Evolutionary conservation across 2,797 vertebrate species (phyloP).

Genomic region (Petrocephalus sullivani): DNA sequence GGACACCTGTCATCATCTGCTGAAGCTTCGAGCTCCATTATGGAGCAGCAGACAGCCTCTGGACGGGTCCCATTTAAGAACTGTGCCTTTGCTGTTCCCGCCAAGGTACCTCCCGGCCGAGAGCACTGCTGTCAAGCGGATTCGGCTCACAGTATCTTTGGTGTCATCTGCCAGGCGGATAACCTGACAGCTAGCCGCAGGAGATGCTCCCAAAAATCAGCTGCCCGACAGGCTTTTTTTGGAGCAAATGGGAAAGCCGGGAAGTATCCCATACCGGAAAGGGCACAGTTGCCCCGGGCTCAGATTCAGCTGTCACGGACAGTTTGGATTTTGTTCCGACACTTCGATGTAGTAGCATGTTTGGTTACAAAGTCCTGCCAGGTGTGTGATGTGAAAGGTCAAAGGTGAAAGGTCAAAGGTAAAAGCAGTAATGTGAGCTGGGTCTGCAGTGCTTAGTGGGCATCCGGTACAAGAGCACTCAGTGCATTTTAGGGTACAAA

Average conservation of each 20-base stretch:
- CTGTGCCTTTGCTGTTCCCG: background rate
- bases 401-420: background rate
- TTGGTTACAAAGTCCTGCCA: background rate
- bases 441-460: background rate
- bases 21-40: constrained; percentile 24
- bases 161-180: background rate
- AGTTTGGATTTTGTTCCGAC: background rate
- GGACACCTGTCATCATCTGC: constrained; percentile 22
- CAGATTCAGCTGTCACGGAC: background rate
- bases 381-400: background rate
- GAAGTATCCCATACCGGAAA: background rate
- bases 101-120: background rate
- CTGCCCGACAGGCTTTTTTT: background rate
- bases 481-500: background rate
- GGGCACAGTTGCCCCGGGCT: background rate
- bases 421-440: background rate
- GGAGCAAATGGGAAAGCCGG: background rate
- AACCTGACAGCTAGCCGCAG: background rate
- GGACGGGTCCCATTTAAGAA: background rate
- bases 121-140: background rate
- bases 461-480: background rate
- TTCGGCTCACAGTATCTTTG: background rate
- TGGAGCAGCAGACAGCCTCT: constrained; percentile 30
- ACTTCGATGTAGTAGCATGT: background rate
- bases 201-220: background rate